Conservation (phyloP, 2,888 invertebrate species). For the Cheilosia variabilis region DNA sequence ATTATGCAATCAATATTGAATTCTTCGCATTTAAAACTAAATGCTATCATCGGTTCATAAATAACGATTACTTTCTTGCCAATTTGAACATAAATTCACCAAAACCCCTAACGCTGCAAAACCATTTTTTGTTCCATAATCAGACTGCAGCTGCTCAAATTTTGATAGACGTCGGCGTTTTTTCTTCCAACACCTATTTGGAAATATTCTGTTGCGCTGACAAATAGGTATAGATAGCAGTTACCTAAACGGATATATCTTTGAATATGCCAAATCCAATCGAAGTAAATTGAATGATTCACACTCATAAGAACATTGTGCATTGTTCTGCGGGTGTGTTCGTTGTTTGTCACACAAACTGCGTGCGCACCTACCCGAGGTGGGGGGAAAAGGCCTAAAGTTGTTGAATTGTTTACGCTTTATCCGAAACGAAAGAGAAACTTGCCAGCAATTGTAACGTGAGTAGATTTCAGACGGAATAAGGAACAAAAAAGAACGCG, state of each 20-base stretch:
- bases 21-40: neutral
- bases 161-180: neutral
- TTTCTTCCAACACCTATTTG: neutral
- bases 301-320: neutral
- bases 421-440: constrained; percentile 1
- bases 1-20: neutral
- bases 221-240: neutral
- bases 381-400: neutral
- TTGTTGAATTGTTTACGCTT: constrained; percentile 6
- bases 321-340: neutral
- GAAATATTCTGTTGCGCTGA: neutral
- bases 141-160: constrained; percentile 11
- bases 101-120: neutral
- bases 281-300: neutral
- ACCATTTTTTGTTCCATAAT: neutral
- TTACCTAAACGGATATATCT: neutral
- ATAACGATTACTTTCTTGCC: too few species aligned
- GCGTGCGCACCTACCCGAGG: too few species aligned
- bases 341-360: constrained; percentile 9
- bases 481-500: constrained; percentile 2
- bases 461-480: neutral
- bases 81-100: too few species aligned
- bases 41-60: too few species aligned
- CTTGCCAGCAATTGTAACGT: neutral
- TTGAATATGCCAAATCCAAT: neutral